phyloP scores from a whole-genome alignment of 2,888 invertebrate species.

The Sceliomorpha sp. region DNA sequence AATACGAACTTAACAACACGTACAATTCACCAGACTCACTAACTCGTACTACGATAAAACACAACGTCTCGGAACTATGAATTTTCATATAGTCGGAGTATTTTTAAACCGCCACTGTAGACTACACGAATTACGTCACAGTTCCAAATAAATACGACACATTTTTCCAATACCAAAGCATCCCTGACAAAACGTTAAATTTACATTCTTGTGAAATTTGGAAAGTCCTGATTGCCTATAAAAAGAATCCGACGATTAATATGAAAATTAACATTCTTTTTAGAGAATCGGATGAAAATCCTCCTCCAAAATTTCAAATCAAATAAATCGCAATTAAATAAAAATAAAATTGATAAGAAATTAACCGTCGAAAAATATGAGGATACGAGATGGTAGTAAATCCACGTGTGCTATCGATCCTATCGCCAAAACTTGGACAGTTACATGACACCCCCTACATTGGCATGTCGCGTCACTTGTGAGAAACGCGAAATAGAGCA shows the following conservation, averaged over 20 bases:
- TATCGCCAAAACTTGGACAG: too few relatives aligned
- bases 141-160: conserved; percentile 32
- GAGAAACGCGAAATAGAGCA: conserved; percentile 1
- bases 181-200: neutral
- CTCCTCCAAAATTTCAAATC: too few relatives aligned
- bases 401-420: too few relatives aligned
- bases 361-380: too few relatives aligned
- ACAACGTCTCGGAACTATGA: conserved; percentile 28
- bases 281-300: too few relatives aligned
- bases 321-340: too few relatives aligned
- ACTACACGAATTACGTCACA: conserved; percentile 41
- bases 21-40: conserved; percentile 17
- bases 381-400: too few relatives aligned
- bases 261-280: too few relatives aligned
- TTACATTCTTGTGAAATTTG: neutral
- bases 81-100: conserved; percentile 45
- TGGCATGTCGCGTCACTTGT: neutral
- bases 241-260: too few relatives aligned
- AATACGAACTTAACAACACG: too few relatives aligned
- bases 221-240: neutral
- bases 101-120: conserved; percentile 47
- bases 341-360: too few relatives aligned
- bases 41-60: conserved; percentile 11
- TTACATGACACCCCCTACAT: too few relatives aligned
- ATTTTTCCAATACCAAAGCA: conserved; percentile 10